These are phyloP conservation scores for Argentina silus DNA, from an alignment of 2,797 vertebrate species.

Conservation along the genomic window DNA sequence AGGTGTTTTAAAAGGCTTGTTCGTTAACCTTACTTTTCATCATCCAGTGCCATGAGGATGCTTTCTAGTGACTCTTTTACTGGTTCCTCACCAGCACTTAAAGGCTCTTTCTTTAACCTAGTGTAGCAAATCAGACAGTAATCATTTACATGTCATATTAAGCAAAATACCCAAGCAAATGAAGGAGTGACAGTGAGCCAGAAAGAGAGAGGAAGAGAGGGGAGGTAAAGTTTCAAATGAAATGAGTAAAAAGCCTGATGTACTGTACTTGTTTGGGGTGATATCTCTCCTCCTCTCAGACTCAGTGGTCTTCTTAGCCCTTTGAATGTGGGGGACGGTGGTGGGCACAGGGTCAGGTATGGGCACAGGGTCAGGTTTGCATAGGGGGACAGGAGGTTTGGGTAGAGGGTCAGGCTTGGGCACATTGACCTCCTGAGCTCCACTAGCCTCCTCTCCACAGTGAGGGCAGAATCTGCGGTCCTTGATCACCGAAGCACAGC, in stretches of 20 bases:
- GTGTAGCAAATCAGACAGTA: background rate
- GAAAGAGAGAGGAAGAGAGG: background rate
- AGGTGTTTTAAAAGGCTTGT: background rate
- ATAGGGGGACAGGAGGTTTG: conserved; percentile 74
- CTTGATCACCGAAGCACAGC: conserved; percentile 89
- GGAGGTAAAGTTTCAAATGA: background rate
- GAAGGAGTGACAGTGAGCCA: background rate
- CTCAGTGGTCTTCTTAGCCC: conserved; percentile 79
- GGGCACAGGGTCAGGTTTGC: conserved; percentile 75
- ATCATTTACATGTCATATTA: background rate
- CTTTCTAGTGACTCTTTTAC: conserved; percentile 91
- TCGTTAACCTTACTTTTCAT: conserved; percentile 84
- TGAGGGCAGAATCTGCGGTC: conserved; percentile 91
- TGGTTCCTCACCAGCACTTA: conserved; percentile 67
- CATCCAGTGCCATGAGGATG: conserved; percentile 89
- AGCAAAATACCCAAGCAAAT: background rate
- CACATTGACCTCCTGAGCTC: conserved; percentile 88
- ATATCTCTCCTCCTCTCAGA: conserved; percentile 81
- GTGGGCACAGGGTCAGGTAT: conserved; percentile 55
- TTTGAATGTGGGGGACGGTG: conserved; percentile 70
- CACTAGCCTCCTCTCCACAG: conserved; percentile 91
- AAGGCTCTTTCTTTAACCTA: conserved; percentile 53
- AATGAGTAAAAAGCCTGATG: background rate
- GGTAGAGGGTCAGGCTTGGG: conserved; percentile 83
- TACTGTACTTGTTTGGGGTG: conserved; percentile 83